Evolutionary conservation across 2,113 vertebrate species (phyloP).

Genomic region (Colius striatus): DNA sequence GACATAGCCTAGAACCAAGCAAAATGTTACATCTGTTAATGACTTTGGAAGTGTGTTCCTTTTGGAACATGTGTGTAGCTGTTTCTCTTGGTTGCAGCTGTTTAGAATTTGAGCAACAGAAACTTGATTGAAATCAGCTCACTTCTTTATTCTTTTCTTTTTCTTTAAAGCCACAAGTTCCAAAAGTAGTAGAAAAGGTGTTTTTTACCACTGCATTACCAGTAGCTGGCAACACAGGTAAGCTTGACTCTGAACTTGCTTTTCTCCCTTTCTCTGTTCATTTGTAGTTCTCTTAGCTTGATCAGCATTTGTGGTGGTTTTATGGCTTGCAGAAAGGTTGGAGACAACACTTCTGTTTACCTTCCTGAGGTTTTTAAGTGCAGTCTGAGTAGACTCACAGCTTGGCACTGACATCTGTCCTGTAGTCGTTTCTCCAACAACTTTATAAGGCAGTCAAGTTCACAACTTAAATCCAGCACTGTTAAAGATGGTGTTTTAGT

Average conservation of each 20-base stretch:
- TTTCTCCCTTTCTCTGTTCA: not conserved
- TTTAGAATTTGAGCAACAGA: not conserved
- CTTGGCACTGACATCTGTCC: not conserved
- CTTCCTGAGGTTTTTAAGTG: not conserved
- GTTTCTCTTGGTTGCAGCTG: not conserved
- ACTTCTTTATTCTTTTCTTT: not conserved
- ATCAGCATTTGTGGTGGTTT: not conserved
- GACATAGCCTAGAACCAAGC: not conserved
- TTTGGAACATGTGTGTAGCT: not conserved
- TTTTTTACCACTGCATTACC: conserved; percentile 98
- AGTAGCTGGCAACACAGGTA: conserved; percentile 91
- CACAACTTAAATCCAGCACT: not conserved
- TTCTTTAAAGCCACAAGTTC: conserved; percentile 80
- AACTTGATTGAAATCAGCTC: not conserved
- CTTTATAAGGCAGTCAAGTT: not conserved
- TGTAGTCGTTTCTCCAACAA: not conserved
- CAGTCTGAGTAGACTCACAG: not conserved
- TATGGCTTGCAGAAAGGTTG: not conserved
- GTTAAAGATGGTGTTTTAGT: not conserved
- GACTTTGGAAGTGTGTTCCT: not conserved
- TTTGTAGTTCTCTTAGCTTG: not conserved
- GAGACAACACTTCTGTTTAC: not conserved
- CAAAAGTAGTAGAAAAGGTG: conserved; percentile 97
- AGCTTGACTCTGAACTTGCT: not conserved
- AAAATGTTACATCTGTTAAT: not conserved